Evolutionary conservation across 2,113 vertebrate species (phyloP), one percentile per base, ranked within the genome.

Genomic region (Rissa tridactyla): DNA sequence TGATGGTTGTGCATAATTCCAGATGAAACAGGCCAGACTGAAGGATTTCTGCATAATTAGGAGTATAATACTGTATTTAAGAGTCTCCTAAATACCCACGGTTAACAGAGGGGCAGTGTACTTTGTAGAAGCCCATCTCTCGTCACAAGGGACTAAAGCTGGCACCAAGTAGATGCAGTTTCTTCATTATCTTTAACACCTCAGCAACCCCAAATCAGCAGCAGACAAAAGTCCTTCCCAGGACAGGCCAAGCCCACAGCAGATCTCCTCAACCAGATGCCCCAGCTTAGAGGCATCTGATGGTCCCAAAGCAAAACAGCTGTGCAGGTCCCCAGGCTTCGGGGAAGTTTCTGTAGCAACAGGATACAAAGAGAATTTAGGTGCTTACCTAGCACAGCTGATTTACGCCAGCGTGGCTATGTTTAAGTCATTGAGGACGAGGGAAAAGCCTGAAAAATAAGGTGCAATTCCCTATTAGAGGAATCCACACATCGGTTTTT

Each of bases 21-120:
- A 82, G 86, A 92, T 92, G 84, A 94, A 96, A 94, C 54, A 58
- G 3, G 6, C 84, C 91, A 95, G 95, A 92, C 0, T 87, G 89
- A 87, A 92, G 82, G 86, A 88, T 93, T 94, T 94, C 79, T 90
- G 68, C 83, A 88, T 94, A 92, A 94, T 96, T 97, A 94, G 80
- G 54, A 80, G 51, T 62, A 91, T 90, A 94, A 94, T 78, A 75
- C 64, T 66, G 64, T 52, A 86, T 81, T 91, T 91, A 83, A 97
- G 61, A 93, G 71, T 75, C 23, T 77, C 70, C 73, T 90, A 96
- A 96, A 94, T 70, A 94, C 36, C 25, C 46, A 0, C 42, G 90
- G 89, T 62, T 76, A 86, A 87, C 68, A 87, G 95, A 86, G 80
- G 82, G 84, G 82, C 84, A 92, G 62, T 2, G 0, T 13, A 44